Conservation (phyloP, 2,888 invertebrate species). For the Heliconius ismenius region DNA sequence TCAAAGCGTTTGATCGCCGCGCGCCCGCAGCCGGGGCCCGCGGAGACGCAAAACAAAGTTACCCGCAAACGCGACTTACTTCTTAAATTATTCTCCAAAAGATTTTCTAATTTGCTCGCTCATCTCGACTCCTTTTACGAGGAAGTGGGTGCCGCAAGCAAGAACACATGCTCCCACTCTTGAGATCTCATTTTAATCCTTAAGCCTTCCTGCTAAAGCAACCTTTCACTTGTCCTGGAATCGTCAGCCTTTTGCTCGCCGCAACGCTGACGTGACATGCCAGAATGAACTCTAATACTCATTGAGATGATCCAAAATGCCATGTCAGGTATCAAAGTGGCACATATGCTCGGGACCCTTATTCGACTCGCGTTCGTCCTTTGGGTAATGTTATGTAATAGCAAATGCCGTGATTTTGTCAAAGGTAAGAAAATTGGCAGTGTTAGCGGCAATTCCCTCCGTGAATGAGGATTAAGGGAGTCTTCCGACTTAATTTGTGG, state of each 20-base stretch:
- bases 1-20: conserved; percentile 53
- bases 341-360: conserved; percentile 58
- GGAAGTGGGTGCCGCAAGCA: conserved; percentile 58
- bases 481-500: conserved; percentile 17
- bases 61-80: conserved; percentile 61
- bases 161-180: conserved; percentile 60
- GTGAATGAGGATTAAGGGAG: conserved; percentile 67
- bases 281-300: conserved; percentile 66
- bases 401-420: conserved; percentile 77
- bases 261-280: conserved; percentile 45
- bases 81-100: conserved; percentile 80
- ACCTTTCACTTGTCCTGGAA: conserved; percentile 34
- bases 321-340: conserved; percentile 49
- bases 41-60: conserved; percentile 62
- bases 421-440: conserved; percentile 82
- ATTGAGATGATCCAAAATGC: conserved; percentile 67
- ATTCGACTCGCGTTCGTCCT: conserved; percentile 76
- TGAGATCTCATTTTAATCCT: conserved; percentile 66
- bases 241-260: conserved; percentile 39
- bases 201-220: conserved; percentile 61
- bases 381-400: conserved; percentile 81
- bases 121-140: conserved; percentile 65
- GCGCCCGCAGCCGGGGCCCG: conserved; percentile 43
- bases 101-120: conserved; percentile 80
- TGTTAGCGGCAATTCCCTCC: conserved; percentile 73